These are phyloP conservation scores for Tinea trinotella DNA, from an alignment of 2,888 invertebrate genomes.

Conservation along the genomic window DNA sequence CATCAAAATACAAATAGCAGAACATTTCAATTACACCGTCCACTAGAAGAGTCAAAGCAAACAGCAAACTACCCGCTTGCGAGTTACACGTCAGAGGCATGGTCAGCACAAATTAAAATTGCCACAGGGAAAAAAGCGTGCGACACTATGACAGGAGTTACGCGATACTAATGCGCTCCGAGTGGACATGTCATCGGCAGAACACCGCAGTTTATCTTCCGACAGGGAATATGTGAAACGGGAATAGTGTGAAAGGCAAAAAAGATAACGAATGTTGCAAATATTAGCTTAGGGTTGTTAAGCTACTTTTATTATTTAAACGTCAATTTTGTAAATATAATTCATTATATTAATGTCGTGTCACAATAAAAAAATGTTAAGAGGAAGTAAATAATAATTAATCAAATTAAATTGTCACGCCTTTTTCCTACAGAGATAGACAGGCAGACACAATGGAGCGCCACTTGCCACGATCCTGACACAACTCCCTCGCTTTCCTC, in stretches of 20 bases:
- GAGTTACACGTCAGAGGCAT: constrained; percentile 26
- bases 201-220: constrained; percentile 61
- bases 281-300: not conserved
- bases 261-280: not conserved
- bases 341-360: too few relatives aligned
- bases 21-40: constrained; percentile 4
- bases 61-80: too few relatives aligned
- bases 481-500: too few relatives aligned
- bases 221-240: constrained; percentile 27
- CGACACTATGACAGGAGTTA: constrained; percentile 42
- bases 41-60: not conserved
- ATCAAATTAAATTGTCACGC: too few relatives aligned
- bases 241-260: constrained; percentile 25
- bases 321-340: too few relatives aligned
- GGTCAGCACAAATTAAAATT: constrained; percentile 66
- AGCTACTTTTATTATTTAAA: too few relatives aligned
- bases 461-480: too few relatives aligned
- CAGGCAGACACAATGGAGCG: too few relatives aligned
- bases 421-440: too few relatives aligned
- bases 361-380: too few relatives aligned
- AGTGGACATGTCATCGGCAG: constrained; percentile 65
- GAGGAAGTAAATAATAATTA: too few relatives aligned
- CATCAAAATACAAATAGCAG: too few relatives aligned
- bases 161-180: constrained; percentile 61
- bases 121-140: constrained; percentile 61